These are phyloP conservation scores for Ichneumon xanthorius DNA, from an alignment of 2,888 invertebrate genomes.

Conservation along the genomic window DNA sequence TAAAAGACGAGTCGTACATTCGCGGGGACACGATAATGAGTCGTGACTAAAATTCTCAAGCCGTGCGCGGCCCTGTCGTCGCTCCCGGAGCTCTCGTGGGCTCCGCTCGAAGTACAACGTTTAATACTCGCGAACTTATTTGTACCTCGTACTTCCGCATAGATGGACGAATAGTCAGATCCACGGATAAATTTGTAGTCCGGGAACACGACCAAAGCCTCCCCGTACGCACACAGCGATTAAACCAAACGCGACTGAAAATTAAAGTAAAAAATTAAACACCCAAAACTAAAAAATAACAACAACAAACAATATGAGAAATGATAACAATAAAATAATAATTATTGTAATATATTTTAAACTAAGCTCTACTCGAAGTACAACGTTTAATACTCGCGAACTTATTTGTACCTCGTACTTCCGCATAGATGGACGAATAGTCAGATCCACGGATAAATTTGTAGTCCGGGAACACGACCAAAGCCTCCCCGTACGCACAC, in stretches of 20 bases:
- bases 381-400: background rate
- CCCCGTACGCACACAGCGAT: no score
- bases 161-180: background rate
- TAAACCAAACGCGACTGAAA: no score
- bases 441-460: no score
- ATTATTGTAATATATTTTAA: no score
- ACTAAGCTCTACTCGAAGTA: background rate
- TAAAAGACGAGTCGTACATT: slow-evolving; percentile 11
- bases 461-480: no score
- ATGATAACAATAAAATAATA: no score
- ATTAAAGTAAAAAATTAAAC: no score
- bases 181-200: no score
- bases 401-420: slow-evolving; percentile 2
- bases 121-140: background rate
- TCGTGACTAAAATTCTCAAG: slow-evolving; percentile 43
- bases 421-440: background rate
- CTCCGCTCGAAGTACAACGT: slow-evolving; percentile 11
- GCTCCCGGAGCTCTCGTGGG: background rate
- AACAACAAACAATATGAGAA: no score
- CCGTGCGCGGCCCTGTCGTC: slow-evolving; percentile 4
- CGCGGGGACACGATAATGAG: slow-evolving; percentile 39
- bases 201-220: no score
- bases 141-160: background rate
- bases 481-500: no score
- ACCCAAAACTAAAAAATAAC: no score